Evolutionary conservation across 2,888 invertebrate genomes (phyloP).

Genomic region (Arctia plantaginis): DNA sequence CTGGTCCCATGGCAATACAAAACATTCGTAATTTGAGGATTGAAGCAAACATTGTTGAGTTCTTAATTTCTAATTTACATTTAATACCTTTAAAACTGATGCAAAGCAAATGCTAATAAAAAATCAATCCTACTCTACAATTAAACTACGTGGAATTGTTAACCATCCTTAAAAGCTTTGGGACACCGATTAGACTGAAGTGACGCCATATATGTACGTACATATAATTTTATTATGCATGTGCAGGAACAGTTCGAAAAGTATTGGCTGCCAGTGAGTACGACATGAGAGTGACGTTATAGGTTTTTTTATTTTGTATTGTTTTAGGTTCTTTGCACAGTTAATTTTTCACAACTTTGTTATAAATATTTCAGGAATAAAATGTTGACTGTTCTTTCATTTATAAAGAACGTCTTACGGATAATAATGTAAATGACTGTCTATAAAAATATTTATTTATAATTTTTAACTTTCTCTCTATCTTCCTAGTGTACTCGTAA

Average conservation of each 20-base stretch:
- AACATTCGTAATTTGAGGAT: too few relatives aligned
- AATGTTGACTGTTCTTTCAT: too few relatives aligned
- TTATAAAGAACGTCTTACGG: too few relatives aligned
- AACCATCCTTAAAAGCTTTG: constrained; percentile 6
- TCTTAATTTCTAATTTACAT: too few relatives aligned
- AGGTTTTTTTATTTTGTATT: constrained; percentile 27
- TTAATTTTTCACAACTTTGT: constrained; percentile 7
- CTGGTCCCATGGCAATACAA: too few relatives aligned
- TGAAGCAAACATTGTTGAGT: too few relatives aligned
- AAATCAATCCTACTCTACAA: background rate
- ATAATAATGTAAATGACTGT: too few relatives aligned
- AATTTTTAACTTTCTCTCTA: too few relatives aligned
- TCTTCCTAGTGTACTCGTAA: too few relatives aligned
- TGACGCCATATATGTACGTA: constrained; percentile 14
- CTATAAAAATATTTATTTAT: too few relatives aligned
- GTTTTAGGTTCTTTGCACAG: constrained; percentile 15
- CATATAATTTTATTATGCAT: constrained; percentile 17
- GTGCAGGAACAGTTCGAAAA: constrained; percentile 21
- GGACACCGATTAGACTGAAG: constrained; percentile 2
- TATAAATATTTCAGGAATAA: constrained; percentile 15
- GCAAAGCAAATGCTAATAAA: too few relatives aligned
- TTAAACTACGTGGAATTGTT: background rate
- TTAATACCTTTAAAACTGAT: too few relatives aligned
- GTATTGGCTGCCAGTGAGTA: constrained; percentile 30
- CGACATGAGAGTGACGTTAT: constrained; percentile 23